phyloP scores from a whole-genome alignment of 2,113 vertebrate species.

The Salminus brasiliensis region DNA sequence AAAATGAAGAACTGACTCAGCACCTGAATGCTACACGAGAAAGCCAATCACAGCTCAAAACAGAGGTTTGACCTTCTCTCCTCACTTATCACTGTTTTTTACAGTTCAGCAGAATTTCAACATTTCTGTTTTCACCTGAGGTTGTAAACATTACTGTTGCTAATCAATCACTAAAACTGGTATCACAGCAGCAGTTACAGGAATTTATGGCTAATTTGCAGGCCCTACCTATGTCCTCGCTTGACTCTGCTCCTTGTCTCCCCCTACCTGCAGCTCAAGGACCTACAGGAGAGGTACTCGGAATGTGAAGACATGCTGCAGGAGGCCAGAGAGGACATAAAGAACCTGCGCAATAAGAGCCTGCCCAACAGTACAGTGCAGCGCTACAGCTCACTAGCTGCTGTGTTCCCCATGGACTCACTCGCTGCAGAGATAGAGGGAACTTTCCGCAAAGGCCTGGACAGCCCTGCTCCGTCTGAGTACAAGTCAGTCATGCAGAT shows the following conservation, averaged over 20 bases:
- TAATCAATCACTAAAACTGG: background rate
- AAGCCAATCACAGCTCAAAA: constrained; percentile 72
- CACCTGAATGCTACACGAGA: constrained; percentile 77
- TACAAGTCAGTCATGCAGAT: constrained; percentile 74
- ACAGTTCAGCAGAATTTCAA: background rate
- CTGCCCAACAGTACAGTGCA: constrained; percentile 82
- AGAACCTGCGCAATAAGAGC: constrained; percentile 80
- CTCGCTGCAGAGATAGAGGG: constrained; percentile 89
- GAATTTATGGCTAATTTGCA: background rate
- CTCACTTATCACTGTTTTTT: background rate
- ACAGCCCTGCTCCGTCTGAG: constrained; percentile 77
- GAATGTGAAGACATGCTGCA: constrained; percentile 82
- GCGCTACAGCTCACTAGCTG: constrained; percentile 75
- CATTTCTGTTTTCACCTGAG: background rate
- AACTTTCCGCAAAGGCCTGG: constrained; percentile 82
- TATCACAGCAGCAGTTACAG: background rate
- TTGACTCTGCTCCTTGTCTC: constrained; percentile 24
- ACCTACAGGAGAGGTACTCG: constrained; percentile 81
- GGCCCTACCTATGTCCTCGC: background rate
- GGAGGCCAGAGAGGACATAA: constrained; percentile 83
- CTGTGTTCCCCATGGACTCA: constrained; percentile 84
- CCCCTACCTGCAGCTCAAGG: constrained; percentile 74
- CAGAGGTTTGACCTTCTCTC: constrained; percentile 73
- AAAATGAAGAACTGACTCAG: constrained; percentile 86
- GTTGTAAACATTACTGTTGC: background rate